These are phyloP conservation scores for Himalopsyche anomala DNA, from an alignment of 2,888 invertebrate species.

Conservation along the genomic window DNA sequence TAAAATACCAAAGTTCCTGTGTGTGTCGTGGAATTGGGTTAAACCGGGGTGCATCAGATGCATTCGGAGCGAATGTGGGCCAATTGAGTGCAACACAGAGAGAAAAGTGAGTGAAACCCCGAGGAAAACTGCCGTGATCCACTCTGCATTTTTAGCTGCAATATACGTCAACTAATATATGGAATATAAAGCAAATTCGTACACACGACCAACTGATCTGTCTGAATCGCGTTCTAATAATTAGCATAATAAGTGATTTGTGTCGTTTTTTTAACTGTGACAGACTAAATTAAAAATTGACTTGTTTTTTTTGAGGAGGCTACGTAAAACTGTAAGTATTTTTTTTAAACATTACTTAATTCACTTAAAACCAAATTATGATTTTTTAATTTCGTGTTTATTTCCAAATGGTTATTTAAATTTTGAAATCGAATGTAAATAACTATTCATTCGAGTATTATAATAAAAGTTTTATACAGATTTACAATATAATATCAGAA, in stretches of 20 bases:
- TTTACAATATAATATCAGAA: neutral
- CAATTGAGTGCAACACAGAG: conserved; percentile 38
- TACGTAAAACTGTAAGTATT: conserved; percentile 34
- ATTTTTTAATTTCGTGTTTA: no score
- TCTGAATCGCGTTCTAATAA: neutral
- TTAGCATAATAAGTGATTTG: neutral
- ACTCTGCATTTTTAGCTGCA: neutral
- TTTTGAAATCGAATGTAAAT: no score
- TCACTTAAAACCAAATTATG: no score
- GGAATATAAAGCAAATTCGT: conserved; percentile 3
- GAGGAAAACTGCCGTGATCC: neutral
- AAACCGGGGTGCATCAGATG: conserved; percentile 52
- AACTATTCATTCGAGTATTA: no score
- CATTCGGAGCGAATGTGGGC: conserved; percentile 27
- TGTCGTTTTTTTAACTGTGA: conserved; percentile 26
- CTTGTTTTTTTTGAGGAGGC: conserved; percentile 22
- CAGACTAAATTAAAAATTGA: neutral
- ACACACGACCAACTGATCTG: neutral
- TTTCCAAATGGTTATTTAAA: no score
- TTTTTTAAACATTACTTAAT: neutral
- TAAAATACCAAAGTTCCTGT: conserved; percentile 51
- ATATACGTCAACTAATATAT: neutral
- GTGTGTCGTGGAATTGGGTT: conserved; percentile 58
- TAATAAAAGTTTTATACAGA: no score
- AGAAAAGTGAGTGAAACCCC: neutral